These are phyloP conservation scores for Sphaeramia orbicularis DNA, from an alignment of 2,797 vertebrate species.

Conservation along the genomic window DNA sequence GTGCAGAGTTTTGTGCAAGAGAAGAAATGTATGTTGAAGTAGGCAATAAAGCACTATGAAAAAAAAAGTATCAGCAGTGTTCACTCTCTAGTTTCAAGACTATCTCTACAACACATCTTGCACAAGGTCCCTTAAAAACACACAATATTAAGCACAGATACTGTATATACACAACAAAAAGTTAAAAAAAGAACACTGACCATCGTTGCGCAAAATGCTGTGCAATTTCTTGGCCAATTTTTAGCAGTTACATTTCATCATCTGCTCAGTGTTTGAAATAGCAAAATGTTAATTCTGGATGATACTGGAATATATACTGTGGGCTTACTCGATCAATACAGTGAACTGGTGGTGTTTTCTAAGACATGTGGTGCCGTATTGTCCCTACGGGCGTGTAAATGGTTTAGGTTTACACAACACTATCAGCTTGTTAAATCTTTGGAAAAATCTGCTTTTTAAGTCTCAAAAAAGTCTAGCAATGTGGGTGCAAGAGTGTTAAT, in stretches of 20 bases:
- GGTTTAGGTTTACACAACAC: constrained; percentile 55
- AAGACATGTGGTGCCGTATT: constrained; percentile 64
- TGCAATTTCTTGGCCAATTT: constrained; percentile 78
- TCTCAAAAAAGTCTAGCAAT: constrained; percentile 57
- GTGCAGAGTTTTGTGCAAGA: constrained; percentile 51
- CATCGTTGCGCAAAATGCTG: constrained; percentile 70
- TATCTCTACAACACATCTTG: constrained; percentile 84
- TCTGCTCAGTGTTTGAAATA: constrained; percentile 61
- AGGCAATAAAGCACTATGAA: constrained; percentile 70
- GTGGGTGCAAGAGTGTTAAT: constrained; percentile 57
- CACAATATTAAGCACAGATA: constrained; percentile 80
- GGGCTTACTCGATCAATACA: constrained; percentile 59
- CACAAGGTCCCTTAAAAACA: constrained; percentile 82
- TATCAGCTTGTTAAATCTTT: constrained; percentile 71
- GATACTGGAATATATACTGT: constrained; percentile 69
- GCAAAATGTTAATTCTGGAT: constrained; percentile 54
- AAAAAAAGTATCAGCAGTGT: constrained; percentile 76
- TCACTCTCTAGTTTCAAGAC: constrained; percentile 80
- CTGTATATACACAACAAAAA: constrained; percentile 76
- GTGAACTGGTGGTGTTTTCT: constrained; percentile 58
- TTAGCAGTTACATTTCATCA: constrained; percentile 59
- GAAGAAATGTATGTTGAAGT: constrained; percentile 59
- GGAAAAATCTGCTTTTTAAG: constrained; percentile 71
- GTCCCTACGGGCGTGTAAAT: constrained; percentile 51
- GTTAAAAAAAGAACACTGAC: constrained; percentile 65